Base-by-base conservation (phyloP, 2,888 invertebrate genomes). In the Ischnus inquisitorius region DNA sequence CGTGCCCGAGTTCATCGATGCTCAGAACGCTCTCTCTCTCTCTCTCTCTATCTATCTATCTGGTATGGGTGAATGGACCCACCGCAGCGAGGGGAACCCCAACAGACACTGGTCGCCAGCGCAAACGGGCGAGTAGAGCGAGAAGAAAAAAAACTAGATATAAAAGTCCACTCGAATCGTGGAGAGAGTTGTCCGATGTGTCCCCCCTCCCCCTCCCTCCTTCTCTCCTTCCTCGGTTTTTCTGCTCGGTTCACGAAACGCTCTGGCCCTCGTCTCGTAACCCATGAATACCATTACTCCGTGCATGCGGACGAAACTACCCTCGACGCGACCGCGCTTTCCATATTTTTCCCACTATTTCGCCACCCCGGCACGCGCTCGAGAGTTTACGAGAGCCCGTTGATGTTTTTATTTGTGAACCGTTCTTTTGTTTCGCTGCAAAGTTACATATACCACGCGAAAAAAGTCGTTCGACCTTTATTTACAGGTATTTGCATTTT, bases 111-210 rank as follows among this genome's bases (percentile, higher is more conserved):
- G 84, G 83, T 74, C 75, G 75, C 77, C 83, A 68, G 64, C 69
- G 82, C 79, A 48, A 78, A 75, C 77, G 64, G 65, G 64, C 71
- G 86, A 85, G 86, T 64, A 72, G 57, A 80, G 71, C 60, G 65
- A 46, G 75, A 76, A 76, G n/a, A n/a, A 51, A 16, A 48, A 83
- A 85, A 82, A 83, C 85, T 83, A 84, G 83, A 88, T 85, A 89
- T 86, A 88, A 89, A 89, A 89, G 89, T 89, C 90, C 90, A 92
- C 92, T 92, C 87, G 92, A 91, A 89, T 84, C 82, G 85, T 85
- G 80, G 83, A 87, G 85, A 89, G 90, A 89, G 89, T 89, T 89
- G 88, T 90, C 89, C 89, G 88, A 85, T 86, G 81, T 82, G 76
- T 83, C 76, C 76, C 84, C 76, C 79, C 65, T 28, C 5, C 34